These are phyloP conservation scores for Sitophilus oryzae DNA, from an alignment of 1,140 invertebrate species.

Conservation along the genomic window DNA sequence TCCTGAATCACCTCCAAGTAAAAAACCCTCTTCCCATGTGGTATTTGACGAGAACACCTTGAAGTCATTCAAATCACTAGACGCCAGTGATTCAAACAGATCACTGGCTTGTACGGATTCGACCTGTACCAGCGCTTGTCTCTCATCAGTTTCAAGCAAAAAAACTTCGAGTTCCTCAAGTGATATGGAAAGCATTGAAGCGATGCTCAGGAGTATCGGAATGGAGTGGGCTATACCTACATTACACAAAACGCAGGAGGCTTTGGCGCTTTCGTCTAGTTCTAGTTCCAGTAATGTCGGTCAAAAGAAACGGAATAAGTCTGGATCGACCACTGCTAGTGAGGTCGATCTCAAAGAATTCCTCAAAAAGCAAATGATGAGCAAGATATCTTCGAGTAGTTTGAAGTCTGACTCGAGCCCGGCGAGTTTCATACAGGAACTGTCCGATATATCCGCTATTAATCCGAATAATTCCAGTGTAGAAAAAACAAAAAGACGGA, in stretches of 20 bases:
- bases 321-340: slow-evolving; percentile 20
- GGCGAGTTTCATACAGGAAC: slow-evolving; percentile 28
- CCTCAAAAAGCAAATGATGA: slow-evolving; percentile 29
- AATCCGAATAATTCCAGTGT: slow-evolving; percentile 21
- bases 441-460: slow-evolving; percentile 31
- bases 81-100: not conserved
- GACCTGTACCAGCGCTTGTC: slow-evolving; percentile 8
- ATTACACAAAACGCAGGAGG: slow-evolving; percentile 59
- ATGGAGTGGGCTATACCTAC: slow-evolving; percentile 61
- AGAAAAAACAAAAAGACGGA: slow-evolving; percentile 41
- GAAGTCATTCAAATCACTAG: slow-evolving; percentile 7
- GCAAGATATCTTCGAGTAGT: slow-evolving; percentile 34
- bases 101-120: slow-evolving; percentile 10
- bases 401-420: slow-evolving; percentile 25
- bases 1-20: not conserved
- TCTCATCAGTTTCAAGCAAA: slow-evolving; percentile 1
- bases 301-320: slow-evolving; percentile 13
- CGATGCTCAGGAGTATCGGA: slow-evolving; percentile 53
- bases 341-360: slow-evolving; percentile 35
- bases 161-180: slow-evolving; percentile 32
- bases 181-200: slow-evolving; percentile 52
- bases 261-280: slow-evolving; percentile 56
- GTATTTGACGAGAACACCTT: not conserved
- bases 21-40: not conserved
- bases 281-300: slow-evolving; percentile 50